phyloP scores from a whole-genome alignment of 2,888 invertebrate species.

The Malachius bipustulatus region DNA sequence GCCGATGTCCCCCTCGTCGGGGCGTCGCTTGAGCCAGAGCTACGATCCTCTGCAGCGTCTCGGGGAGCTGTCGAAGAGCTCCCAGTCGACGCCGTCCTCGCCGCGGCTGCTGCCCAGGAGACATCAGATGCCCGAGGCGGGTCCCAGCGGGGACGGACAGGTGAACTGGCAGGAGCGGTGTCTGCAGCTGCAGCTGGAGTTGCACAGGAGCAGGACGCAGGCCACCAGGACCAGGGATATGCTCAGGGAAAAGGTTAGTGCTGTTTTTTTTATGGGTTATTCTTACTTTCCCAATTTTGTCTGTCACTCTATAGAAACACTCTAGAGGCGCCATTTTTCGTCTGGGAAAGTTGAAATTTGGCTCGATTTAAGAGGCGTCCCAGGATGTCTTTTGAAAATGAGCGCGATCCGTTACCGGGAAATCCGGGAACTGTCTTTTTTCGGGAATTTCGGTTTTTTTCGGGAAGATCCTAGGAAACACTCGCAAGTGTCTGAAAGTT shows the following conservation, averaged over 20 bases:
- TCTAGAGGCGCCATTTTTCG: too few species aligned
- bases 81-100: conserved; percentile 58
- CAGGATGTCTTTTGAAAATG: too few species aligned
- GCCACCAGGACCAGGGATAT: conserved; percentile 78
- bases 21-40: conserved; percentile 67
- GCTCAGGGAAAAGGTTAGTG: conserved; percentile 77
- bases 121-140: conserved; percentile 39
- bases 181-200: conserved; percentile 70
- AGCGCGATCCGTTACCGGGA: too few species aligned
- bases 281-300: too few species aligned
- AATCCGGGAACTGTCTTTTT: too few species aligned
- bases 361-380: too few species aligned
- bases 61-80: conserved; percentile 46
- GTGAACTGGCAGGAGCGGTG: conserved; percentile 86
- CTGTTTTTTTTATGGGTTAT: not conserved
- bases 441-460: too few species aligned
- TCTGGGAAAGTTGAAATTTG: too few species aligned
- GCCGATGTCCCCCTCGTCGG: too few species aligned
- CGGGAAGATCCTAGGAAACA: too few species aligned
- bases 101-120: conserved; percentile 60
- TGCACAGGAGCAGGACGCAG: conserved; percentile 76
- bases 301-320: too few species aligned
- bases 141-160: conserved; percentile 38
- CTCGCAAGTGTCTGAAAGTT: too few species aligned
- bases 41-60: conserved; percentile 70